A percentile compares a stretch with the other conserved stretches of the same genome.
phyloP scores from a whole-genome alignment of 1,140 invertebrate species.

The Polypedilum vanderplanki region DNA sequence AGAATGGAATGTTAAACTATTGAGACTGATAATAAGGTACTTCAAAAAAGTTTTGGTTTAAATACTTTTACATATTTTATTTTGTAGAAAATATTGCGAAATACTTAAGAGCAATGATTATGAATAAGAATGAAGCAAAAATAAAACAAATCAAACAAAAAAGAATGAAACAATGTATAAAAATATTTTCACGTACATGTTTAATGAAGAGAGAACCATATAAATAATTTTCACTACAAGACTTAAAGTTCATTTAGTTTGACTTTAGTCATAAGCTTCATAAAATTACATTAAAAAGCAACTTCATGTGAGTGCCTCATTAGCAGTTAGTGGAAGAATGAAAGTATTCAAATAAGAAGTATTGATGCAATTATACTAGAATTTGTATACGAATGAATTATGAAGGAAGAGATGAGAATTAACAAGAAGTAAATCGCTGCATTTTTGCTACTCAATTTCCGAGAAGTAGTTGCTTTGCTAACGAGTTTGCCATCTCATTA shows the following conservation, averaged over 20 bases:
- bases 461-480: constrained; percentile 26
- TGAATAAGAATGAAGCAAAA: background rate
- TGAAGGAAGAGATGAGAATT: background rate
- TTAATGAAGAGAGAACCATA: background rate
- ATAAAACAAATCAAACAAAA: background rate
- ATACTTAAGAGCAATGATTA: background rate
- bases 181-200: constrained; percentile 7
- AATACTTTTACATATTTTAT: background rate
- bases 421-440: background rate
- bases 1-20: background rate
- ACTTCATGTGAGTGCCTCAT: background rate
- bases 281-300: too few relatives aligned
- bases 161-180: background rate
- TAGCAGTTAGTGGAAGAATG: too few relatives aligned
- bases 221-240: background rate
- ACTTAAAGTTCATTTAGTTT: constrained; percentile 13
- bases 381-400: background rate
- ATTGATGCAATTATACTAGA: background rate
- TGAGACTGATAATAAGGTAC: background rate
- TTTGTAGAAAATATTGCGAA: background rate
- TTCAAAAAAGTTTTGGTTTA: background rate
- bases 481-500: constrained; percentile 27
- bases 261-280: too few relatives aligned
- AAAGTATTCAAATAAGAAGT: background rate
- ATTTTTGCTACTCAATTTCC: background rate